Base-by-base conservation (phyloP, 2,888 invertebrate genomes). In the Xylota sylvarum region DNA sequence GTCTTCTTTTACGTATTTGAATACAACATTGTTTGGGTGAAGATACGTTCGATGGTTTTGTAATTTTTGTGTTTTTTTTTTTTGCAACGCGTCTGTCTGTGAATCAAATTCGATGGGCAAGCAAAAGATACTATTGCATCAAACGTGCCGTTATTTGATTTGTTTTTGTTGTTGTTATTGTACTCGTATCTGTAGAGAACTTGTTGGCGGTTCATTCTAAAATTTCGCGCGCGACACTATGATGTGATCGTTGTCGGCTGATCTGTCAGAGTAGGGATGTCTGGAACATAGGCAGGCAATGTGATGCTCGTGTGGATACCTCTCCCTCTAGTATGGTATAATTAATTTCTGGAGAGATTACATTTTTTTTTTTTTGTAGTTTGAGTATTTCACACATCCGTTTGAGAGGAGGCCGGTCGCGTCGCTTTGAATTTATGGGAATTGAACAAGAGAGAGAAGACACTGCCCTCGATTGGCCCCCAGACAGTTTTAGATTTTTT, bases 81-180 rank as follows among this genome's bases (percentile, higher is more conserved):
- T 74, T 50, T 60, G 19, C 23, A 19, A 43, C 37, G 27, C 14
- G 70, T 76, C 77, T 60, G 78, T 65, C 80, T 81, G 85, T 80
- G 80, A 81, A 76, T 80, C 65, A 77, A 85, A 81, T 80, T 85
- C 76, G 76, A 76, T 85, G 72, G 72, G 48, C 50, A 55, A 43
- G 72, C 65, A 70, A 30, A 35, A 80, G 60, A 77, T 81, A 81
- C 37, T 85, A 81, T 80, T 85, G 70, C 85, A 76, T 72, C 48
- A 85, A 85, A 85, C 76, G 85, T 85, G 80, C 85, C 80, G 85
- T 85, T 85, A 85, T 85, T 23, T 60, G 85, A 80, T 76, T 76
- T 72, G 72, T 58, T 58, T 48, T 52, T 46, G 50, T 58, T 65
- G 48, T 40, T 76, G 74, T 77, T 27, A 70, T 70, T 69, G 56